These are phyloP conservation scores for Fukomys damarensis DNA, from an alignment of 2,113 vertebrate genomes.

Conservation along the genomic window DNA sequence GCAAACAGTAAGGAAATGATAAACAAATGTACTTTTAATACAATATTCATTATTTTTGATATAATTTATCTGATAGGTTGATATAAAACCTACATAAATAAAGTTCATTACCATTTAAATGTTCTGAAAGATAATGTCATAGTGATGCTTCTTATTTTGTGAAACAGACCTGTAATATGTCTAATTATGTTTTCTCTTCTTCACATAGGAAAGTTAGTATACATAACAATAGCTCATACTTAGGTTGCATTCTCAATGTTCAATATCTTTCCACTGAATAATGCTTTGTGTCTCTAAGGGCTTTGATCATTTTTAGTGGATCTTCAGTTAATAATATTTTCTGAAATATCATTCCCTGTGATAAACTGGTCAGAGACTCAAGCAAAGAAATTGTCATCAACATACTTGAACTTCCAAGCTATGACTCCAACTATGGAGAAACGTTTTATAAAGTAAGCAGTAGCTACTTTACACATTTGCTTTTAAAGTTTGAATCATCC, in stretches of 20 bases:
- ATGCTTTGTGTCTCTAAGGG: background rate
- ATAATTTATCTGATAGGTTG: background rate
- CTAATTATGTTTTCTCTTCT: background rate
- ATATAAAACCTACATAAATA: background rate
- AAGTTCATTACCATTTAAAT: background rate
- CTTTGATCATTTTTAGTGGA: background rate
- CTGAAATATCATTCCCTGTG: background rate
- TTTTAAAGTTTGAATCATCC: slow-evolving; percentile 35
- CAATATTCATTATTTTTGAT: background rate
- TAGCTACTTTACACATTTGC: background rate
- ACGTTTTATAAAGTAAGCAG: background rate
- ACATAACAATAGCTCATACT: background rate
- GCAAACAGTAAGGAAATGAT: background rate
- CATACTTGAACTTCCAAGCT: background rate
- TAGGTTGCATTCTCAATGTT: background rate
- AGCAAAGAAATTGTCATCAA: background rate
- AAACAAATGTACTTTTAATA: slow-evolving; percentile 26
- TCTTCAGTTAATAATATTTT: slow-evolving; percentile 9
- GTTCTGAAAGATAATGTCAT: background rate
- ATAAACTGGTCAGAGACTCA: background rate
- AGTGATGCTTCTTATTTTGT: background rate
- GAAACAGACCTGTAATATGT: background rate
- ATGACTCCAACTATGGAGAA: background rate
- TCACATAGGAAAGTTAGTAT: background rate
- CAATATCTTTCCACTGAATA: background rate